Conservation (phyloP, 2,113 vertebrate genomes). For the Tragulus kanchil region DNA sequence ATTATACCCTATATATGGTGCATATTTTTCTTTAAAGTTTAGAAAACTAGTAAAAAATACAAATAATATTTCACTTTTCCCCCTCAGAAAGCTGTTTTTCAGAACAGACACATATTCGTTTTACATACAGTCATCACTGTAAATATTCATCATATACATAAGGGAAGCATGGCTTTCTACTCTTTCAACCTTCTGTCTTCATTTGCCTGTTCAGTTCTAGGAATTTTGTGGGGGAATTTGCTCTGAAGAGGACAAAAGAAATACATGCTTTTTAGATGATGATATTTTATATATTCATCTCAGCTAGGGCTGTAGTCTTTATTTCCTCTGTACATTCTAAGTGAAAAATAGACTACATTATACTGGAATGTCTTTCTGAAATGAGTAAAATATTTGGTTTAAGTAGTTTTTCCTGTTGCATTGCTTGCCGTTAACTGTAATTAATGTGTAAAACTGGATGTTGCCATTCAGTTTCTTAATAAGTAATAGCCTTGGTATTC, state of each 20-base stretch:
- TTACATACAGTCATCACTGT: neutral
- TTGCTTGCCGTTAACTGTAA: conserved; percentile 67
- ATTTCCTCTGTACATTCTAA: neutral
- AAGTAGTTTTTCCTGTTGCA: conserved; percentile 45
- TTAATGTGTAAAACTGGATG: conserved; percentile 22
- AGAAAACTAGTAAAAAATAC: neutral
- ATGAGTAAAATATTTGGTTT: conserved; percentile 39
- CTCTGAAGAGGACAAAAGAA: neutral
- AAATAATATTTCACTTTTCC: neutral
- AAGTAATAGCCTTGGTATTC: neutral
- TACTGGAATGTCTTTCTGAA: neutral
- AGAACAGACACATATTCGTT: neutral
- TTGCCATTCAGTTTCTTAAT: conserved; percentile 15
- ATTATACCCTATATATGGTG: neutral
- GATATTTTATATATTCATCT: neutral
- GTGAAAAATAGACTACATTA: neutral
- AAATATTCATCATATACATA: neutral
- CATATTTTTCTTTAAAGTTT: neutral
- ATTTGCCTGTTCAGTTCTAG: neutral
- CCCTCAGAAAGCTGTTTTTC: neutral
- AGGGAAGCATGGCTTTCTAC: rapidly evolving
- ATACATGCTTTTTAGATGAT: neutral
- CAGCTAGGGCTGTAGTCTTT: neutral
- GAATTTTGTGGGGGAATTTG: neutral
- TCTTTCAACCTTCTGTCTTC: neutral